Evolutionary conservation across 2,888 invertebrate genomes (phyloP).

Genomic region (Cryptosula pallasiana): DNA sequence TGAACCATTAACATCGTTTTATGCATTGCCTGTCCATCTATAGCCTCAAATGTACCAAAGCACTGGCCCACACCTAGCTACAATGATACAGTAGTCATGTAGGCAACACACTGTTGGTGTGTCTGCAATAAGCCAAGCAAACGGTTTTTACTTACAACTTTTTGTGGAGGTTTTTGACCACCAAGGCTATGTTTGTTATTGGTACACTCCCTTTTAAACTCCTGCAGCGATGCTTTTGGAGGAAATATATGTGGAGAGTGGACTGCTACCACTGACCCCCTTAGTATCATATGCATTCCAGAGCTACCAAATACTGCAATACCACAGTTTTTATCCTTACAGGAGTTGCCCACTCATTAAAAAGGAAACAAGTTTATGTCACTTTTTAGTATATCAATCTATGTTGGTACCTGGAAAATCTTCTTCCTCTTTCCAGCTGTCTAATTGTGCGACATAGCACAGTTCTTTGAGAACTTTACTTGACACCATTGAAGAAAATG

Average conservation of each 20-base stretch:
- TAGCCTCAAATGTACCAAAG: conserved; percentile 44
- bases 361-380: no score
- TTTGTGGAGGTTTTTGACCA: background rate
- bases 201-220: conserved; percentile 17
- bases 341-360: no score
- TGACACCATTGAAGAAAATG: conserved; percentile 37
- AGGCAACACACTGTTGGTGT: no score
- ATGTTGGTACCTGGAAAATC: conserved; percentile 44
- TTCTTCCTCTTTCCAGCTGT: conserved; percentile 42
- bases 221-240: conserved; percentile 13
- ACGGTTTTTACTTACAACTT: background rate
- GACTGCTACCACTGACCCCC: conserved; percentile 36
- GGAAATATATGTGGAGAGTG: conserved; percentile 11
- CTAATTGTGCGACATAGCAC: conserved; percentile 45
- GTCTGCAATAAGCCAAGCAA: no score
- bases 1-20: conserved; percentile 39
- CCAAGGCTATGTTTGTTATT: conserved; percentile 1
- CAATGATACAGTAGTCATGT: no score
- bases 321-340: background rate
- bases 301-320: conserved; percentile 48
- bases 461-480: conserved; percentile 40
- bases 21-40: conserved; percentile 34
- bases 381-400: no score
- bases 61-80: conserved; percentile 43
- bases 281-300: conserved; percentile 44